Evolutionary conservation across 2,113 vertebrate species (phyloP), one percentile per base, ranked within the genome.

Genomic region (Calyptomena viridis): DNA sequence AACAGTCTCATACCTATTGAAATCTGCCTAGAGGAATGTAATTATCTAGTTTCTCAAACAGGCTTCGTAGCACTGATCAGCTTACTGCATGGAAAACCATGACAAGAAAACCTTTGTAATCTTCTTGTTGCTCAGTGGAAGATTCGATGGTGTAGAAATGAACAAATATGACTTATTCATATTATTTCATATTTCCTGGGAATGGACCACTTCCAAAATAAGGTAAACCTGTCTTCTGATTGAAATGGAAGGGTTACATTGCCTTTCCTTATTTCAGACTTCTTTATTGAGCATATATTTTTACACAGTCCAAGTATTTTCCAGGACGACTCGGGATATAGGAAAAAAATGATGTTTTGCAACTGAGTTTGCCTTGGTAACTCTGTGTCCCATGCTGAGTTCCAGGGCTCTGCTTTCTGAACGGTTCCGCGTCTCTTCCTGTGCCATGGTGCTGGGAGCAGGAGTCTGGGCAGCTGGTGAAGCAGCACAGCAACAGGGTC

Each of bases 371-470:
- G 56, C 44, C 37, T 23, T 8, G 8, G 58, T 73, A 91, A 58
- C 50, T 24, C 30, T 49, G 35, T 0, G 3, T 62, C 31, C 24
- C 31, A 2, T 0, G 7, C 64, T 82, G 91, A 24, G 31, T 68
- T 35, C 66, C 59, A 80, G 35, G 67, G 40, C 77, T 64, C 74
- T 40, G 55, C 58, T 82, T 87, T 89, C 62, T 10, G 28, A 46
- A 9, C 0, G 1, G 20, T 8, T 72, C 44, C 0, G 1, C 12
- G 37, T 49, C 40, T 52, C 33, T 68, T 55, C 37, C 23, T 20
- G 21, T 30, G 30, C 64, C 13, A 8, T 0, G 2, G 64, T 31
- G 44, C 73, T 49, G 17, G 1, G 1, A 37, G 28, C n/a, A 82
- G 63, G 49, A 76, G 58, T 22, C 44, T 2, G 11, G 23, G 16